Evolutionary conservation across 2,113 vertebrate genomes (phyloP).

Genomic region (Apodemus sylvaticus): DNA sequence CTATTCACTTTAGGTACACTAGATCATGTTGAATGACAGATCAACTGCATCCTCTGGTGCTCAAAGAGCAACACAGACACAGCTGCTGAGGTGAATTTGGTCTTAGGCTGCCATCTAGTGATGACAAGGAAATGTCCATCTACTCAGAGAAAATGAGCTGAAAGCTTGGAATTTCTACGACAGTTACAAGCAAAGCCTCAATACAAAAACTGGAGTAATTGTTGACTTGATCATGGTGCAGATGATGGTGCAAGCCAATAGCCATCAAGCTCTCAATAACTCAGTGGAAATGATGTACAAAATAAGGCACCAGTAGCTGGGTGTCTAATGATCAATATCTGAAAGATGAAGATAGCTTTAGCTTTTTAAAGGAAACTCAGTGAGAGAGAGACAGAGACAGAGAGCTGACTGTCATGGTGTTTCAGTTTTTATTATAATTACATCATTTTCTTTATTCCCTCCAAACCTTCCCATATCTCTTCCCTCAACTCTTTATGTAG

Average conservation of each 20-base stretch:
- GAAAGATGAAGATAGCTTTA: neutral
- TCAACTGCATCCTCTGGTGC: neutral
- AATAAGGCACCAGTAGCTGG: neutral
- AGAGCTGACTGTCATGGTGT: neutral
- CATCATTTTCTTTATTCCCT: neutral
- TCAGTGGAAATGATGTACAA: neutral
- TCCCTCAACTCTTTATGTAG: neutral
- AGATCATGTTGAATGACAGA: neutral
- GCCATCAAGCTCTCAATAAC: neutral
- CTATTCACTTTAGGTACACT: neutral
- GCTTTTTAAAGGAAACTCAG: neutral
- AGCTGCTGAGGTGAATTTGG: neutral
- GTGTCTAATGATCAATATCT: neutral
- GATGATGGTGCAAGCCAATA: neutral
- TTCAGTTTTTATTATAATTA: neutral
- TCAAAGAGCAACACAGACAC: neutral
- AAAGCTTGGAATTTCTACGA: neutral
- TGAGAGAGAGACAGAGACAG: neutral
- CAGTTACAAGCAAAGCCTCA: neutral
- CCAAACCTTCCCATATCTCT: neutral
- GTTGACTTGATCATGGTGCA: neutral
- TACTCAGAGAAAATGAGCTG: neutral
- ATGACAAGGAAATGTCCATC: neutral
- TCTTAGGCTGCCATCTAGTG: constrained; percentile 2
- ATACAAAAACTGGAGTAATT: neutral